These are phyloP conservation scores for Eleutherodactylus coqui DNA, from an alignment of 2,797 vertebrate genomes.

Conservation along the genomic window DNA sequence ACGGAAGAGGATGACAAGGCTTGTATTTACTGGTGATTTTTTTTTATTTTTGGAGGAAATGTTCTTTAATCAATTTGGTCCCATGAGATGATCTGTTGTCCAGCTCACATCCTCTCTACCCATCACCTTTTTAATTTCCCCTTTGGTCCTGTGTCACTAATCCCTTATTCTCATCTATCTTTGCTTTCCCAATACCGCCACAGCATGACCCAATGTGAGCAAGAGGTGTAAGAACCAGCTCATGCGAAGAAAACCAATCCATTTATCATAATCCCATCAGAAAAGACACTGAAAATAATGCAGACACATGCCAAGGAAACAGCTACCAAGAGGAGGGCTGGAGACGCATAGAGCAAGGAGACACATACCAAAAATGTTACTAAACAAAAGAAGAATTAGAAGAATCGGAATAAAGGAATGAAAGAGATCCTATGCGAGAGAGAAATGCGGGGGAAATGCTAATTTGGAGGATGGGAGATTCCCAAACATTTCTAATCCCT, in stretches of 20 bases:
- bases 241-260: constrained; percentile 71
- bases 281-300: constrained; percentile 78
- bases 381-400: constrained; percentile 62
- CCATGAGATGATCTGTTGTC: background rate
- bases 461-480: constrained; percentile 15
- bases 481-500: constrained; percentile 3
- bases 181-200: constrained; percentile 61
- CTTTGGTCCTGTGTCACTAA: constrained; percentile 25
- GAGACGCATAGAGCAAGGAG: constrained; percentile 45
- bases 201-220: constrained; percentile 69
- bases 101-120: background rate
- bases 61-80: background rate
- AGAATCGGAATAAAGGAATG: constrained; percentile 13
- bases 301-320: constrained; percentile 76
- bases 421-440: constrained; percentile 29
- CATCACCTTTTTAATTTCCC: constrained; percentile 29
- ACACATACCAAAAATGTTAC: constrained; percentile 63
- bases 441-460: constrained; percentile 13
- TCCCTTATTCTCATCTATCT: constrained; percentile 38
- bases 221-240: constrained; percentile 69
- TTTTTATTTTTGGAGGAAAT: background rate
- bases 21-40: background rate
- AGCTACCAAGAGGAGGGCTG: constrained; percentile 70
- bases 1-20: background rate
- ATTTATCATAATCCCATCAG: constrained; percentile 81